Conservation (phyloP, 2,888 invertebrate species). For the Hoplodrina blanda region DNA sequence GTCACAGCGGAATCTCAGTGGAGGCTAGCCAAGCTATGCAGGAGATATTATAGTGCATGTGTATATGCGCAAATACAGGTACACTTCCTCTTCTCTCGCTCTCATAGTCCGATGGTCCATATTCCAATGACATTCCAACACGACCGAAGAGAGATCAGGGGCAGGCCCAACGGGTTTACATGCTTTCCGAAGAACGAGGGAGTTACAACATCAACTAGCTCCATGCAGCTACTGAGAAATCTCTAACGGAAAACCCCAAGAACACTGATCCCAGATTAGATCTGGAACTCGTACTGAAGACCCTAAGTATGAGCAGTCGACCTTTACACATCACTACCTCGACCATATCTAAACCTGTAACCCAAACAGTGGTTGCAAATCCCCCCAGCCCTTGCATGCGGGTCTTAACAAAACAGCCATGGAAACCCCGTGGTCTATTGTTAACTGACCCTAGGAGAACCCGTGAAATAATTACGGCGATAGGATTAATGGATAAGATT, state of each 20-base stretch:
- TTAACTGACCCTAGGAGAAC: constrained; percentile 62
- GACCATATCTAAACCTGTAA: no score
- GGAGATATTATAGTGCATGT: neutral
- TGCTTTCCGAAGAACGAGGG: no score
- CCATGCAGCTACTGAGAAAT: neutral
- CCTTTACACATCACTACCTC: no score
- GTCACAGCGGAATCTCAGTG: neutral
- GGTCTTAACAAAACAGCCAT: constrained; percentile 50
- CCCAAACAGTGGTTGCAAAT: constrained; percentile 38
- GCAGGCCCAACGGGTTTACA: neutral
- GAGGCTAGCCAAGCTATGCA: neutral
- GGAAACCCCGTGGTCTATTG: constrained; percentile 59
- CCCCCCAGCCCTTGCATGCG: constrained; percentile 43
- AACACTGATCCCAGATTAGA: no score
- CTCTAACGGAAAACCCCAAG: neutral
- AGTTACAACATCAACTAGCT: no score
- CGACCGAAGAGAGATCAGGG: neutral
- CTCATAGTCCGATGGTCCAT: no score
- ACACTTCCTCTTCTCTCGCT: neutral
- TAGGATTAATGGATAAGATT: constrained; percentile 42
- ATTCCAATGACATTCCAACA: neutral
- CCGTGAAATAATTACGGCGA: constrained; percentile 35
- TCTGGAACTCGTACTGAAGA: no score
- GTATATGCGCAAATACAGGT: neutral
- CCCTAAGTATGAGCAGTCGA: neutral